A percentile compares a stretch with the other conserved stretches of the same genome.
phyloP scores from a whole-genome alignment of 2,113 vertebrate species.

The Datnioides undecimradiatus region DNA sequence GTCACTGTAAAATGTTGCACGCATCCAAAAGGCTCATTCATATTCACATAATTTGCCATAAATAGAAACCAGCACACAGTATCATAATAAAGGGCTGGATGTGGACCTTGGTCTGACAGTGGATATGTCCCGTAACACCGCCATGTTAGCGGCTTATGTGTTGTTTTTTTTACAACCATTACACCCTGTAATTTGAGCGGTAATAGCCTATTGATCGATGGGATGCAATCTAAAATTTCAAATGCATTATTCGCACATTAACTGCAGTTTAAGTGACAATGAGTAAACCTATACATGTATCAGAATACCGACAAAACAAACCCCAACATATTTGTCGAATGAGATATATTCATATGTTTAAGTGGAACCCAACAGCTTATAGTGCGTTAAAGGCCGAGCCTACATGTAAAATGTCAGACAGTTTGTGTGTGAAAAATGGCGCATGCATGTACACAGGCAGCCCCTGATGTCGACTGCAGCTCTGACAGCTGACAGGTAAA shows the following conservation, averaged over 20 bases:
- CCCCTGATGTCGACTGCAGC: constrained; percentile 51
- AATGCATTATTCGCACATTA: constrained; percentile 16
- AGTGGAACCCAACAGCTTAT: neutral
- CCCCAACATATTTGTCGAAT: neutral
- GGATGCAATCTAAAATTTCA: constrained; percentile 16
- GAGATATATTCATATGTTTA: neutral
- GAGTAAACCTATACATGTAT: neutral
- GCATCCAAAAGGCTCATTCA: constrained; percentile 19
- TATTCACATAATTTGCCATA: neutral
- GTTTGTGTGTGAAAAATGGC: constrained; percentile 38
- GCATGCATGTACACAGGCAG: constrained; percentile 38
- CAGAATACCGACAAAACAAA: neutral
- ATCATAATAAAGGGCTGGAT: neutral
- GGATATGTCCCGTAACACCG: constrained; percentile 27
- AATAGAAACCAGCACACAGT: neutral
- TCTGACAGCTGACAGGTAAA: constrained; percentile 74
- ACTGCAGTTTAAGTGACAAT: constrained; percentile 21
- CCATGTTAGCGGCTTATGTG: neutral
- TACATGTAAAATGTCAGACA: constrained; percentile 41
- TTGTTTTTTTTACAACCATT: constrained; percentile 26
- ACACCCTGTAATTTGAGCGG: constrained; percentile 19
- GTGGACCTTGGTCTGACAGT: constrained; percentile 16
- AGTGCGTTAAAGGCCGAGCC: constrained; percentile 8
- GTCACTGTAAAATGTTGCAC: constrained; percentile 18
- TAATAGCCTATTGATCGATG: constrained; percentile 23